These are phyloP conservation scores for Apamea anceps DNA, from an alignment of 2,888 invertebrate genomes.

Conservation along the genomic window DNA sequence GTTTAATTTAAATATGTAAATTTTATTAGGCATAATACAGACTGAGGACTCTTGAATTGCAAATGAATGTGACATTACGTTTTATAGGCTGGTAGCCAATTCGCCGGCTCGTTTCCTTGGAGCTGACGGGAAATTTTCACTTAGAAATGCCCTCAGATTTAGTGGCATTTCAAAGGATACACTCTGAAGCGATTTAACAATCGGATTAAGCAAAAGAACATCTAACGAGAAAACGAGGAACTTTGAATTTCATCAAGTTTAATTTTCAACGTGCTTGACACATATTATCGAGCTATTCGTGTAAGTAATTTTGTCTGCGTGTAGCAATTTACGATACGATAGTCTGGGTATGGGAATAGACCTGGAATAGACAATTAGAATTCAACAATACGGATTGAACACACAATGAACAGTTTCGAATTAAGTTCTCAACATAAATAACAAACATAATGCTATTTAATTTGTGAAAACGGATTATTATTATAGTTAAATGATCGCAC, in stretches of 20 bases:
- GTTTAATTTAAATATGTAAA: slow-evolving; percentile 91
- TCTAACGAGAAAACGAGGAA: background rate
- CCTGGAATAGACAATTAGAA: slow-evolving; percentile 47
- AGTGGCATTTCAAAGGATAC: slow-evolving; percentile 78
- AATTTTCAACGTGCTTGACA: slow-evolving; percentile 43
- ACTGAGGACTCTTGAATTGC: slow-evolving; percentile 89
- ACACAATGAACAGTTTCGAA: slow-evolving; percentile 53
- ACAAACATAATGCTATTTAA: slow-evolving; percentile 45
- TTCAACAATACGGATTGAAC: slow-evolving; percentile 52
- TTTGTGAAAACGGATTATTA: slow-evolving; percentile 41
- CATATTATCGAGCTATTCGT: slow-evolving; percentile 40
- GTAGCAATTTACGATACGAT: slow-evolving; percentile 58
- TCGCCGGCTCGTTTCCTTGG: slow-evolving; percentile 86
- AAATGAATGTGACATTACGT: slow-evolving; percentile 90
- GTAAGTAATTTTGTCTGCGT: slow-evolving; percentile 56
- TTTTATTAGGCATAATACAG: slow-evolving; percentile 90
- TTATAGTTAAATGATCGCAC: slow-evolving; percentile 22
- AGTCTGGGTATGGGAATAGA: slow-evolving; percentile 50
- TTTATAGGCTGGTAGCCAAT: slow-evolving; percentile 90
- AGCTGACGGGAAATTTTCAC: slow-evolving; percentile 88
- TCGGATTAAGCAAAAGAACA: slow-evolving; percentile 65
- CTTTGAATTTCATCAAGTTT: slow-evolving; percentile 42
- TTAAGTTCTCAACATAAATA: slow-evolving; percentile 51
- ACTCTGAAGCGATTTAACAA: slow-evolving; percentile 70
- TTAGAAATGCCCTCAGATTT: slow-evolving; percentile 81